Base-by-base conservation (phyloP, 2,113 vertebrate species). In the Macheiramphus alcinus region DNA sequence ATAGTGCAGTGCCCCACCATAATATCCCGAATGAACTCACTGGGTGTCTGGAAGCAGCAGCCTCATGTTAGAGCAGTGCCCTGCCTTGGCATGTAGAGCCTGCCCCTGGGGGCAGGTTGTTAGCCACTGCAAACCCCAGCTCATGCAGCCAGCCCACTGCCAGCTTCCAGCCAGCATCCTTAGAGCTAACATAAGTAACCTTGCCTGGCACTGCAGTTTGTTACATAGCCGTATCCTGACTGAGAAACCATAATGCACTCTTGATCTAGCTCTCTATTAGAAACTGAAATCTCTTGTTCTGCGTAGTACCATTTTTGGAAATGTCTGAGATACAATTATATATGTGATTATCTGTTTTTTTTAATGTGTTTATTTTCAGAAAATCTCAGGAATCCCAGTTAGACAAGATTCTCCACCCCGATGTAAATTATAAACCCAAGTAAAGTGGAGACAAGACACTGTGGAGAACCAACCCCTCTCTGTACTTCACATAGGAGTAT, bases 61-160 rank as follows among this genome's bases (percentile, higher is more conserved):
- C 10, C 6, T 76, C 1, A 1, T 0, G 5, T 27, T 31, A 16
- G 5, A 34, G 58, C 0, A 1, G 22, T 66, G 42, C 11, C 11
- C 21, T 79, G 47, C 26, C 31, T 32, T 62, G 70, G 36, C 5
- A 13, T 5, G 6, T 14, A 36, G 6, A 79, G 9, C 29, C 15
- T 31, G 21, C 6, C 8, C 9, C 38, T 27, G 13, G 17, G 18
- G 88, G 48, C 10, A 81, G n/a, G 9, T 79, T 0, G 0, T 59
- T 68, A 85, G 26, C 7, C 27, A n/a, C 52, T 5, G 3, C 4
- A 52, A 52, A 22, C 31, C 34, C 9, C 45, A 43, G 48, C 27
- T 38, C 86, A 71, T 10, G 27, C 16, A 34, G 9, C 38, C 4
- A 1, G 32, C 38, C 18, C 0, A 2, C 71, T 87, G 65, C 13